Evolutionary conservation across 2,888 invertebrate species (phyloP), one percentile per base, ranked within the genome.

Genomic region (Perdita meconis): DNA sequence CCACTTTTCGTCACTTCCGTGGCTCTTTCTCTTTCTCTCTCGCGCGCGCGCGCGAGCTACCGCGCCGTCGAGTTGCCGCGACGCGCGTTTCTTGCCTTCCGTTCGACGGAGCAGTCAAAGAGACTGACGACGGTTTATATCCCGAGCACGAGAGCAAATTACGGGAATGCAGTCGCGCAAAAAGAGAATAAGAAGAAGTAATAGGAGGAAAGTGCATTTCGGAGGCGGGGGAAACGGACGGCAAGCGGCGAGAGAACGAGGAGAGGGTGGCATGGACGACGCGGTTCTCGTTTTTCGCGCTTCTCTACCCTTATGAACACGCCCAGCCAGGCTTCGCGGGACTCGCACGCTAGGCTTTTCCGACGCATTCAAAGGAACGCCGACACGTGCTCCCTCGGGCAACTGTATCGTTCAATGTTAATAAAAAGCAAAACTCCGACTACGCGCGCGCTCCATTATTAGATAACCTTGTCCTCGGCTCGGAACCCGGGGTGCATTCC

Each of bases 161-260:
- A 77, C 77, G 40, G 55, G 64, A 75, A 60, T 64, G 77, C 64
- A 74, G 69, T 69, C 44, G 30, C 36, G 51, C 64, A 70, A 34
- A 56, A 60, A 24, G 22, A 47, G 59, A 60, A 51, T 4, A 63
- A 36, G 51, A 50, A 50, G 13, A 22, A 65, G 75, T 66, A 72
- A 67, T 51, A 55, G 63, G 8, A 74, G 64, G 53, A 69, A 69
- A 64, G 75, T 74, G 67, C 74, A 77, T 74, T 64, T 68, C 55
- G 26, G 30, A 34, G 59, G 51, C 13, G n/a, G 24, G 24, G 26
- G 38, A 34, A 51, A 42, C 16, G n/a, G 24, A 30, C 10, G 24
- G 36, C 12, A n/a, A 12, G 38, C 19, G 38, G 60, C 30, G 50
- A 40, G 19, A n/a, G n/a, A n/a, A n/a, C n/a, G 12, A 19, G 47